Percentiles rank a stretch among this genome's conserved stretches.
phyloP scores from a whole-genome alignment of 2,113 vertebrate genomes.

The Capreolus pygargus region DNA sequence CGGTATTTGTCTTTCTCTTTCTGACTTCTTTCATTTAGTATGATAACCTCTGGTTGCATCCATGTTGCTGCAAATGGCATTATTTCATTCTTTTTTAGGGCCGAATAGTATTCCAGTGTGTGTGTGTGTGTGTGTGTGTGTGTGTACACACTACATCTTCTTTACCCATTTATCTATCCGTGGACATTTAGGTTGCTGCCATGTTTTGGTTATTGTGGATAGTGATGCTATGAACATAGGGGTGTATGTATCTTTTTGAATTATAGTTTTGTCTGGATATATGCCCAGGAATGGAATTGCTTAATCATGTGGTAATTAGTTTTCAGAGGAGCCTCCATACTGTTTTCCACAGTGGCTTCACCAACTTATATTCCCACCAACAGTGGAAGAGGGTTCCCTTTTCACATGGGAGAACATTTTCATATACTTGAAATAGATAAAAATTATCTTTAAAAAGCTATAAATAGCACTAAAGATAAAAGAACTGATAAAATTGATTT shows the following conservation, averaged over 20 bases:
- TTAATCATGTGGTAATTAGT: not conserved
- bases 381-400: not conserved
- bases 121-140: not conserved
- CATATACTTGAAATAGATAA: not conserved
- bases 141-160: not conserved
- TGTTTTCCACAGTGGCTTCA: not conserved
- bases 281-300: not conserved
- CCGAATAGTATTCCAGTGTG: not conserved
- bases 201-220: not conserved
- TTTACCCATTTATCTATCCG: not conserved
- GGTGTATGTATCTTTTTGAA: not conserved
- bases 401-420: not conserved
- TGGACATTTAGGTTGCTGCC: not conserved
- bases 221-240: not conserved
- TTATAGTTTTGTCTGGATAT: not conserved
- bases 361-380: not conserved
- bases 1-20: not conserved
- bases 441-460: not conserved
- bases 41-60: not conserved
- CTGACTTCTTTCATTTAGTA: not conserved
- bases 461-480: not conserved
- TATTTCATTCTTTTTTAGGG: not conserved
- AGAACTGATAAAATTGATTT: not conserved
- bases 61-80: not conserved
- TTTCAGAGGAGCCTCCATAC: not conserved